These are phyloP conservation scores for Paramormyrops kingsleyae DNA, from an alignment of 2,113 vertebrate species.

Conservation along the genomic window DNA sequence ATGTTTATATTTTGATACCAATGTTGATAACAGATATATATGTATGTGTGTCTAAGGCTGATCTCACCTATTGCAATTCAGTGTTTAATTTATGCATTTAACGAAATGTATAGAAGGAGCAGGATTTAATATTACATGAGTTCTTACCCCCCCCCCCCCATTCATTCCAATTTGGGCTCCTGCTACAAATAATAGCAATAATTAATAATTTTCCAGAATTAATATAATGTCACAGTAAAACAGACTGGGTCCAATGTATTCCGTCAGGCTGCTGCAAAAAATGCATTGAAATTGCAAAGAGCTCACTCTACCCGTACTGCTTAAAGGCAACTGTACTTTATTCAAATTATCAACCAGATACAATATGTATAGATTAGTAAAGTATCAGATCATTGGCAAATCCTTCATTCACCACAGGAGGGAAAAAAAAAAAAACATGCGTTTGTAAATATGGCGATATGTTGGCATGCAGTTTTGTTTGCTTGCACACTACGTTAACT, in stretches of 20 bases:
- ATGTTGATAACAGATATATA: neutral
- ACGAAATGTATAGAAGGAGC: neutral
- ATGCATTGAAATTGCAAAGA: neutral
- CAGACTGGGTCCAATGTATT: neutral
- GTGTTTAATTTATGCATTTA: neutral
- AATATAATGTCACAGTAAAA: neutral
- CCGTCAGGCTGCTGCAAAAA: neutral
- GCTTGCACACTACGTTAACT: neutral
- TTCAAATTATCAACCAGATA: conserved; percentile 16
- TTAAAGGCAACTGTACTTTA: conserved; percentile 20
- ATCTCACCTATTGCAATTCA: neutral
- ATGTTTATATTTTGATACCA: neutral
- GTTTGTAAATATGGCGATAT: conserved; percentile 8
- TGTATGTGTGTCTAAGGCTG: neutral
- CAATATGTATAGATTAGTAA: conserved; percentile 13
- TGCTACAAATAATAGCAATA: neutral
- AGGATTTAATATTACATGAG: neutral
- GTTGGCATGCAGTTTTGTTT: conserved; percentile 13
- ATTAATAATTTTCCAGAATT: neutral
- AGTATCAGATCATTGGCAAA: conserved; percentile 8
- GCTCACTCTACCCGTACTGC: neutral
- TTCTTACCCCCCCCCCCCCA: neutral
- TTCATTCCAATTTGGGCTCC: neutral
- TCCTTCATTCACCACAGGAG: neutral
- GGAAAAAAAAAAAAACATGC: neutral